Evolutionary conservation across 2,797 vertebrate genomes (phyloP), one percentile per base, ranked within the genome.

Genomic region (Schizothorax lantsangensis): DNA sequence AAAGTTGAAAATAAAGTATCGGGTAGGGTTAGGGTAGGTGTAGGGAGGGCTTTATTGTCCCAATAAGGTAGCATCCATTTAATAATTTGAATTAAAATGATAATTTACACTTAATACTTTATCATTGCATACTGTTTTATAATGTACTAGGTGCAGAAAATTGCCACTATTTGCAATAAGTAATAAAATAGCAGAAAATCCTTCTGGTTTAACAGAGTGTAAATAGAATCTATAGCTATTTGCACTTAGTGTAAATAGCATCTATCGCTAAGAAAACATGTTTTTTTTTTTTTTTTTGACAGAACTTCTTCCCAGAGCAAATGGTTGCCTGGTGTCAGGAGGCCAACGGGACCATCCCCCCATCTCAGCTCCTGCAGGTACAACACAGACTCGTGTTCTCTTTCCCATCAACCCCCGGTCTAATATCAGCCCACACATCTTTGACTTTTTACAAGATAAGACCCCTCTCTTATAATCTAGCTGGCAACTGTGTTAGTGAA

Each of bases 221-320:
- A 59, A 59, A 59, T n/a, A n/a, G 9, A n/a, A n/a, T 59, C 9
- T 59, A 19, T 52, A 52, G 49, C 17, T 52, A 19, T 52, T 52
- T 52, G 17, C 49, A 52, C 49, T 52, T 57, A 57, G 23, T 62
- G n/a, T 52, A 62, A 26, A 62, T 62, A 26, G 23, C n/a, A 26
- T 62, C 23, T 62, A 26, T 26, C 10, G 12, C n/a, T 62, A 26
- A 62, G 47, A 49, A 17, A 80, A 47, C 59, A 14, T 40, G 6
- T 75, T 75, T 66, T 64, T 5, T 4, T 36, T 23, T 10, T n/a
- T n/a, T 45, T 64, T 89, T 90, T 79, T 54, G 47, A 87, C 92
- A 99, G 98, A 98, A 97, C 94, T 99, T 99, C 93, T 99, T 99
- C 90, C 98, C 98, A 43, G 98, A 99, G 86, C 98, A 99, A 93